Evolutionary conservation across 2,888 invertebrate species (phyloP), one percentile per base, ranked within the genome.

Genomic region (Scotopteryx bipunctaria): DNA sequence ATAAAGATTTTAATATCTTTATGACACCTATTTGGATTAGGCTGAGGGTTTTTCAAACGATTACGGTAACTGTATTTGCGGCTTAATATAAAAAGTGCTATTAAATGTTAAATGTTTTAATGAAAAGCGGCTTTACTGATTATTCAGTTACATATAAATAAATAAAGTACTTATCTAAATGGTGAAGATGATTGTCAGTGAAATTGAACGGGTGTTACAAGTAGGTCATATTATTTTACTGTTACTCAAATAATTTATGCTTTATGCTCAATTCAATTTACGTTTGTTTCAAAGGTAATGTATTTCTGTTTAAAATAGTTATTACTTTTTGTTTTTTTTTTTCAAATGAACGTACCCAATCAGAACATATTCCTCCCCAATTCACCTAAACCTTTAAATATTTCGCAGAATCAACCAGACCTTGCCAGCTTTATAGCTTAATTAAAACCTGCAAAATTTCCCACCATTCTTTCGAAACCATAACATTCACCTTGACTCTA

Each of bases 401-500:
- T 31, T 46, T 38, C 46, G 13, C 2, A 14, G 27, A 45, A 35
- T 45, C 23, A 41, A 42, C 25, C 31, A 19, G 27, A 33, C 29
- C 3, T n/a, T 19, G 13, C 27, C 31, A 43, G 38, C 44, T 48
- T 54, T 44, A 54, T 48, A 40, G 44, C 44, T 54, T 48, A 48
- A 48, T 54, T 54, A 54, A 36, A 54, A 44, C 38, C 15, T 47
- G 47, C 48, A 31, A 31, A 48, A 35, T 29, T 38, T 53, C 54
- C 48, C 48, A 54, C 48, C 54, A 44, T 47, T 32, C 43, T 32
- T 17, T 13, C 19, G 11, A 17, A 40, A 35, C 47, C 53, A 48
- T 51, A 51, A 27, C 42, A 43, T 36, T 57, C 54, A 48, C 57
- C 42, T 46, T 56, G 54, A 41, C 36, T 56, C 48, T 43, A 46